These are phyloP conservation scores for Euschistus heros DNA, from an alignment of 1,140 invertebrate genomes.

Conservation along the genomic window DNA sequence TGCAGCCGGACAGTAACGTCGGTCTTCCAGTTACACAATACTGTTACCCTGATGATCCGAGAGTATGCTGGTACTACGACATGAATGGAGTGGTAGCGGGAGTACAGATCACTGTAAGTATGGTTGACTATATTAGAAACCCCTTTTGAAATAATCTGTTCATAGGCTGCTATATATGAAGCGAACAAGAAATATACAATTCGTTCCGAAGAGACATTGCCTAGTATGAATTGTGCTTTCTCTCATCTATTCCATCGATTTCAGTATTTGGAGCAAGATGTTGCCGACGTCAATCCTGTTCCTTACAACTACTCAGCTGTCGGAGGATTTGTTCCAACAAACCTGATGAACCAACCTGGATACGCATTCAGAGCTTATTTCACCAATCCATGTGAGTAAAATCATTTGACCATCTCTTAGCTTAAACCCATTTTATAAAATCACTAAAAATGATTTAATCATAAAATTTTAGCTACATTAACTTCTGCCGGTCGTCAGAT, in stretches of 20 bases:
- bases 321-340: slow-evolving; percentile 8
- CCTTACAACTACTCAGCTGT: slow-evolving; percentile 19
- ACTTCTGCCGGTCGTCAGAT: slow-evolving; percentile 8
- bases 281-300: not conserved
- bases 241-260: not conserved
- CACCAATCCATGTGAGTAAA: slow-evolving; percentile 18
- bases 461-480: slow-evolving; percentile 9
- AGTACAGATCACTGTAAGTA: slow-evolving; percentile 25
- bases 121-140: not conserved
- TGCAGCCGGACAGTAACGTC: not conserved
- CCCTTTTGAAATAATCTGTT: too few species aligned
- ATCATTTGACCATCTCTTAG: not conserved
- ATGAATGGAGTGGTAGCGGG: slow-evolving; percentile 23
- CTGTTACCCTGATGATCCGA: slow-evolving; percentile 27
- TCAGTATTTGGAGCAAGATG: slow-evolving; percentile 24
- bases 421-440: not conserved
- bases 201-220: not conserved
- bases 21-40: slow-evolving; percentile 18
- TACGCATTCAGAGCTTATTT: slow-evolving; percentile 20
- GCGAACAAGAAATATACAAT: not conserved
- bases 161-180: not conserved
- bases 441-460: not conserved
- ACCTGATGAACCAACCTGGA: slow-evolving; percentile 14
- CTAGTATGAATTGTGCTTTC: not conserved
- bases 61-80: slow-evolving; percentile 25